Percentiles rank a stretch among this genome's conserved stretches.
Conservation (phyloP, 2,797 vertebrate species). For the Podargus strigoides region DNA sequence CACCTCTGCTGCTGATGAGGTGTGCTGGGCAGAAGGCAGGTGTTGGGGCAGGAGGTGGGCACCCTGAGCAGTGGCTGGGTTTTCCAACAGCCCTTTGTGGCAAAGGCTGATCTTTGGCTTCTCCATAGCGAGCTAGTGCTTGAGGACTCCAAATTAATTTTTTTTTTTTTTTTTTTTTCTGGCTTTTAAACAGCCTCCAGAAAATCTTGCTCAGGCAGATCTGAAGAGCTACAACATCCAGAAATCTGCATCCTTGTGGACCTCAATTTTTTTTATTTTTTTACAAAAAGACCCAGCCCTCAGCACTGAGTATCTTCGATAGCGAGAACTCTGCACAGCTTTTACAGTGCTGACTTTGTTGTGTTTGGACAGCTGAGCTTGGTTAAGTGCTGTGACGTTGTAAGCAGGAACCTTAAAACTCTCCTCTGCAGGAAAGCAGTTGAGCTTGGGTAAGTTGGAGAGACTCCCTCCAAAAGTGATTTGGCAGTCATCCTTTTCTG, state of each 20-base stretch:
- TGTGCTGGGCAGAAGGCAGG: background rate
- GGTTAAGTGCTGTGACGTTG: background rate
- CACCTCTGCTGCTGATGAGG: background rate
- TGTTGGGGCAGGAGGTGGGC: background rate
- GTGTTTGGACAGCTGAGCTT: background rate
- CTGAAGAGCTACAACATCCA: background rate
- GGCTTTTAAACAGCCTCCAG: background rate
- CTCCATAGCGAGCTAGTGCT: background rate
- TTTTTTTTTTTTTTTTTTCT: too few species aligned
- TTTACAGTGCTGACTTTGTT: background rate
- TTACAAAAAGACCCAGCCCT: background rate
- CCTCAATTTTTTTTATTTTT: background rate
- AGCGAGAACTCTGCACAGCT: background rate
- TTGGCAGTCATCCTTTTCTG: background rate
- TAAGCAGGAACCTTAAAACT: background rate
- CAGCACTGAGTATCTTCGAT: background rate
- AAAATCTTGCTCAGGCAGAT: background rate
- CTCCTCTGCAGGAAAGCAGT: background rate
- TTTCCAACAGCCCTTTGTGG: background rate
- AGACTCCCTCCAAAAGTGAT: background rate
- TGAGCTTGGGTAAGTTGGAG: background rate
- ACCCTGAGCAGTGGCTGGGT: accelerated
- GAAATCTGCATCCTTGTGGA: background rate
- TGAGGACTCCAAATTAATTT: background rate
- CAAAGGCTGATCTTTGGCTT: background rate